Conservation (phyloP, 2,888 invertebrate genomes). For the Ochropleura plecta region DNA sequence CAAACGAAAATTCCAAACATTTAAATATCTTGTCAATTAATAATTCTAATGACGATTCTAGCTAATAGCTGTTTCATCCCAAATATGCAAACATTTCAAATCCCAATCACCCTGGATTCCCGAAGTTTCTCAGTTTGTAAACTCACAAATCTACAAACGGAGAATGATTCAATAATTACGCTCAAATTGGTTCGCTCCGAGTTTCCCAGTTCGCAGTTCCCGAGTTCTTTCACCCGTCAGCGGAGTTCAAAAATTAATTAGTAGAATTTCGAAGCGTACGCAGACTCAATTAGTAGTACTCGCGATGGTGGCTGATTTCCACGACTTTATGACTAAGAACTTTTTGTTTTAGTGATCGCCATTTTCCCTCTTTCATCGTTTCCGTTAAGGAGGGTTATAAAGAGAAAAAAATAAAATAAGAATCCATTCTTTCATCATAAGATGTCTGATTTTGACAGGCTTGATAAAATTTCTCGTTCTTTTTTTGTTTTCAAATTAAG, state of each 20-base stretch:
- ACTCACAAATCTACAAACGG: slow-evolving; percentile 65
- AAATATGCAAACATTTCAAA: slow-evolving; percentile 55
- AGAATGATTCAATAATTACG: slow-evolving; percentile 78
- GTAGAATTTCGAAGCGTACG: slow-evolving; percentile 74
- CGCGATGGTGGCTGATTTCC: slow-evolving; percentile 67
- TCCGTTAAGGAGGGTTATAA: slow-evolving; percentile 56
- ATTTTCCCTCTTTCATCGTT: slow-evolving; percentile 57
- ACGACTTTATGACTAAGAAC: slow-evolving; percentile 63
- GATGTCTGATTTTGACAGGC: slow-evolving; percentile 34
- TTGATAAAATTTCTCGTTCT: slow-evolving; percentile 7
- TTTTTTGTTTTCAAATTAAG: slow-evolving; percentile 8
- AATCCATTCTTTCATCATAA: slow-evolving; percentile 40
- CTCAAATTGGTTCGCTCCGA: slow-evolving; percentile 70
- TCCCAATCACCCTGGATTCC: slow-evolving; percentile 44
- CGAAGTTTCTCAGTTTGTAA: slow-evolving; percentile 54
- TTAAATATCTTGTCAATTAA: slow-evolving; percentile 5
- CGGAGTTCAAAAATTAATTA: slow-evolving; percentile 82
- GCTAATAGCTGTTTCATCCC: slow-evolving; percentile 34
- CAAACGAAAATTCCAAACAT: slow-evolving; percentile 6
- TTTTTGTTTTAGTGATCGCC: slow-evolving; percentile 61
- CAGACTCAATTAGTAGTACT: slow-evolving; percentile 73
- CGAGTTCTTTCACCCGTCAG: slow-evolving; percentile 70
- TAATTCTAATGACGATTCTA: slow-evolving; percentile 23
- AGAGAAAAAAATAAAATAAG: slow-evolving; percentile 50
- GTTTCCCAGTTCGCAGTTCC: slow-evolving; percentile 57